Evolutionary conservation across 2,888 invertebrate genomes (phyloP).

Genomic region (Sphinx pinastri): DNA sequence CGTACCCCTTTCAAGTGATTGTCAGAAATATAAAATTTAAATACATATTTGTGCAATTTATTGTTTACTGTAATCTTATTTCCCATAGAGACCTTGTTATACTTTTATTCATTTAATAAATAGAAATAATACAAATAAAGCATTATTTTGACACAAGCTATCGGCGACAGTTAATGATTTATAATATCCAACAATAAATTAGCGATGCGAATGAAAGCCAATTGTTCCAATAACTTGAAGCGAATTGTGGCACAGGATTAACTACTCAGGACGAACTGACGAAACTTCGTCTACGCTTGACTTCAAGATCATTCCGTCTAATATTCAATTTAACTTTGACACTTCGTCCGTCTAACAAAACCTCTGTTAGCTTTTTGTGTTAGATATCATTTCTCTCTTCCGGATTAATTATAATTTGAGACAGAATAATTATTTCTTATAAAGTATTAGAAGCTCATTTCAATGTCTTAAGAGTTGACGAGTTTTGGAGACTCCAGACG

Average conservation of each 20-base stretch:
- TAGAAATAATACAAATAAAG: no score
- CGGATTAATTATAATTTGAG: constrained; percentile 51
- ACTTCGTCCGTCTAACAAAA: constrained; percentile 76
- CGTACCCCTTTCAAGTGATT: no score
- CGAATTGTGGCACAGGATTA: constrained; percentile 81
- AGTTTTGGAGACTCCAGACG: background rate
- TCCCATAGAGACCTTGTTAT: no score
- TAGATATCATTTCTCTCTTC: constrained; percentile 58
- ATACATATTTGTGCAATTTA: no score
- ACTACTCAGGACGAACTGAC: constrained; percentile 73
- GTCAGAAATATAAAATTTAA: no score
- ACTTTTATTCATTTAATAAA: no score
- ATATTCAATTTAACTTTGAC: constrained; percentile 85
- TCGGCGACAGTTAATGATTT: constrained; percentile 9
- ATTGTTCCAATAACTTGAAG: constrained; percentile 74
- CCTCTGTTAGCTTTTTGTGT: constrained; percentile 74
- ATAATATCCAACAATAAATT: constrained; percentile 60
- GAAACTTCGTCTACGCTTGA: constrained; percentile 64
- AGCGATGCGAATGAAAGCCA: constrained; percentile 68
- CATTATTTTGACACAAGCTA: no score
- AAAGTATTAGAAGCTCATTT: constrained; percentile 40
- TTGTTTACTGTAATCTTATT: no score
- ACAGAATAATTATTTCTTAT: constrained; percentile 48
- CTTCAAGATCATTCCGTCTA: constrained; percentile 77
- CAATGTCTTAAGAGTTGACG: constrained; percentile 31